Conservation (phyloP, 1,140 invertebrate species). For the Triops cancriformis region DNA sequence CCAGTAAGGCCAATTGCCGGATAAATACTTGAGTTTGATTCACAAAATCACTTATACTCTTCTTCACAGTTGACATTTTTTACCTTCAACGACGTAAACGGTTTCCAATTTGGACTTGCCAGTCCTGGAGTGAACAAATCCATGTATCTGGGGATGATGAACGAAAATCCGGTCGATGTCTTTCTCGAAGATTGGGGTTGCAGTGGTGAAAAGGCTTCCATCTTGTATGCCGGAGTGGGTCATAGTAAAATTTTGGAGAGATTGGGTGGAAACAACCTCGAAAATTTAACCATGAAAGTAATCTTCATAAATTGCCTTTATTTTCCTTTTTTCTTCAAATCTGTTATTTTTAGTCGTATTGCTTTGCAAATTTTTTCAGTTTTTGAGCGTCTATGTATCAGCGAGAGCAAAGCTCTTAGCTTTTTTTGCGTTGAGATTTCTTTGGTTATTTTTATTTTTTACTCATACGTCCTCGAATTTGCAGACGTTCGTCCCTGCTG, state of each 20-base stretch:
- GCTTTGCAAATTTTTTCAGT: too few species aligned
- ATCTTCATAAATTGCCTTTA: slow-evolving; percentile 25
- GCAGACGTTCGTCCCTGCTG: slow-evolving; percentile 51
- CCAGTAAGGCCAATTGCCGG: slow-evolving; percentile 41
- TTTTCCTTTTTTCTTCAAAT: too few species aligned
- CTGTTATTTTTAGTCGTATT: too few species aligned
- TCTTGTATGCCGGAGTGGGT: slow-evolving; percentile 61
- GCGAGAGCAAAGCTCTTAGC: too few species aligned
- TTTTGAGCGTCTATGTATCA: too few species aligned
- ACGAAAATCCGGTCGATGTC: slow-evolving; percentile 65
- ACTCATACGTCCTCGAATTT: slow-evolving; percentile 32
- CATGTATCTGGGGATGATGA: slow-evolving; percentile 61
- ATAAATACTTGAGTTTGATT: neutral
- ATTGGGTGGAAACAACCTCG: slow-evolving; percentile 42
- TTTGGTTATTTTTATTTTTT: neutral
- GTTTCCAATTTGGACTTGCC: slow-evolving; percentile 66
- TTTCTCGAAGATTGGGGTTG: slow-evolving; percentile 56
- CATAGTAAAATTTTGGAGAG: slow-evolving; percentile 49
- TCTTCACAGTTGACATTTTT: neutral
- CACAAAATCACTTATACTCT: neutral
- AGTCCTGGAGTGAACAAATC: slow-evolving; percentile 56
- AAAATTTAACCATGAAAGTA: slow-evolving; percentile 44
- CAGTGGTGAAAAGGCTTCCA: slow-evolving; percentile 54
- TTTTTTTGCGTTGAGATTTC: neutral
- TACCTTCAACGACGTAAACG: slow-evolving; percentile 42